Evolutionary conservation across 2,888 invertebrate genomes (phyloP).

Genomic region (Mechanitis mazaeus): DNA sequence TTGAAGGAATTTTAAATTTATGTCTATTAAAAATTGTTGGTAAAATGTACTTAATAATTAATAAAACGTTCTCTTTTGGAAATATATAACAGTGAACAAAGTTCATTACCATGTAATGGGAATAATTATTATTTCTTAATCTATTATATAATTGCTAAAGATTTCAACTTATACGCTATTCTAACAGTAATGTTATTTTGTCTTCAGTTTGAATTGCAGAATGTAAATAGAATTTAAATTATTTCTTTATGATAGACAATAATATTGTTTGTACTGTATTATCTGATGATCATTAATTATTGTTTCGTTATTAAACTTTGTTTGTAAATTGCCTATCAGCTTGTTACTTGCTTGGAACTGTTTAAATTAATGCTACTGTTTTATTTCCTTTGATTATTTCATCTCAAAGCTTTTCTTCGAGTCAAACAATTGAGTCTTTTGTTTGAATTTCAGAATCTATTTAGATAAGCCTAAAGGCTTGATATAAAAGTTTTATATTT

Average conservation of each 20-base stretch:
- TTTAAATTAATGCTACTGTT: conserved; percentile 5
- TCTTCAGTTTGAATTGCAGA: no score
- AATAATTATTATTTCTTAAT: no score
- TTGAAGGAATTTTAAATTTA: no score
- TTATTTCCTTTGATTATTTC: conserved; percentile 4
- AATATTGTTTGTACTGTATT: conserved; percentile 7
- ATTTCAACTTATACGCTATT: no score
- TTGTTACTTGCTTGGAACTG: conserved; percentile 13
- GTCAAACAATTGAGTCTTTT: background rate
- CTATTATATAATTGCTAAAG: no score
- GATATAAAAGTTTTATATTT: background rate
- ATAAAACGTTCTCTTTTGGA: no score
- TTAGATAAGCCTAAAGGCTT: conserved; percentile 3
- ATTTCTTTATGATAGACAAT: background rate
- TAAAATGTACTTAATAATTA: no score
- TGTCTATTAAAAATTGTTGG: no score
- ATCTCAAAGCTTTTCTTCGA: background rate
- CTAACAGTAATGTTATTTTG: no score
- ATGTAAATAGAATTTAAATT: no score
- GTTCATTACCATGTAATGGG: no score
- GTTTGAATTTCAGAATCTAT: conserved; percentile 3
- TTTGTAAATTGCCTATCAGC: conserved; percentile 25
- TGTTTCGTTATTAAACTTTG: conserved; percentile 20
- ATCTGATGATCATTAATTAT: conserved; percentile 22
- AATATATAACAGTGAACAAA: no score